phyloP scores from a whole-genome alignment of 2,113 vertebrate genomes.

The Syngnathus floridae region DNA sequence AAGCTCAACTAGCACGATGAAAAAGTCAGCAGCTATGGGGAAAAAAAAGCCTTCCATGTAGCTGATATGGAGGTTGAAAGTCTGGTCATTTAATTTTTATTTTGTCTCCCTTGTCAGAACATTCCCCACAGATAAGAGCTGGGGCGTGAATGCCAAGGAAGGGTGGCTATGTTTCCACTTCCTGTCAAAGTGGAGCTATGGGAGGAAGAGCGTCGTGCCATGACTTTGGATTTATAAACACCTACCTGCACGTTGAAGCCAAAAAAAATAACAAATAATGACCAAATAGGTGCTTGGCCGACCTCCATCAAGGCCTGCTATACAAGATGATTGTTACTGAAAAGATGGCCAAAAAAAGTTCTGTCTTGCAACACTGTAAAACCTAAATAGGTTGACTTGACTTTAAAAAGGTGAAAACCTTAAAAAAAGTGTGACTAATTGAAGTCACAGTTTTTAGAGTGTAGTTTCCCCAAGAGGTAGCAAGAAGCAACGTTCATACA shows the following conservation, averaged over 20 bases:
- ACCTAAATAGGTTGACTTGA: background rate
- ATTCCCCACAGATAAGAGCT: constrained; percentile 37
- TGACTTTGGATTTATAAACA: constrained; percentile 7
- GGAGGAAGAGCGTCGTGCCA: background rate
- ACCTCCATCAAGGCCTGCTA: background rate
- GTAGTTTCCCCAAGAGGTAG: background rate
- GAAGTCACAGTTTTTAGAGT: background rate
- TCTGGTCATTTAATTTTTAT: background rate
- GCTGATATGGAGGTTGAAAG: background rate
- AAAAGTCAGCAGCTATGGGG: background rate
- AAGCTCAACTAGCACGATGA: background rate
- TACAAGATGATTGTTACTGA: background rate
- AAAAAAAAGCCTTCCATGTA: background rate
- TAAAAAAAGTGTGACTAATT: background rate
- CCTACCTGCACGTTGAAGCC: background rate
- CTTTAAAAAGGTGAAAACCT: background rate
- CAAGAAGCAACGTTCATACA: background rate
- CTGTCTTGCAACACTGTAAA: background rate
- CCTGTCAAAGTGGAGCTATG: constrained; percentile 19
- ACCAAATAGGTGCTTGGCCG: background rate
- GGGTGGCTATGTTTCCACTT: constrained; percentile 34
- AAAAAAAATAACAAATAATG: background rate
- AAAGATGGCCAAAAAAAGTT: background rate
- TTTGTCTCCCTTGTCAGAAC: constrained; percentile 17
- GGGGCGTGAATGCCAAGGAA: constrained; percentile 38